These are phyloP conservation scores for Macrophya alboannulata DNA, from an alignment of 2,888 invertebrate genomes.

Conservation along the genomic window DNA sequence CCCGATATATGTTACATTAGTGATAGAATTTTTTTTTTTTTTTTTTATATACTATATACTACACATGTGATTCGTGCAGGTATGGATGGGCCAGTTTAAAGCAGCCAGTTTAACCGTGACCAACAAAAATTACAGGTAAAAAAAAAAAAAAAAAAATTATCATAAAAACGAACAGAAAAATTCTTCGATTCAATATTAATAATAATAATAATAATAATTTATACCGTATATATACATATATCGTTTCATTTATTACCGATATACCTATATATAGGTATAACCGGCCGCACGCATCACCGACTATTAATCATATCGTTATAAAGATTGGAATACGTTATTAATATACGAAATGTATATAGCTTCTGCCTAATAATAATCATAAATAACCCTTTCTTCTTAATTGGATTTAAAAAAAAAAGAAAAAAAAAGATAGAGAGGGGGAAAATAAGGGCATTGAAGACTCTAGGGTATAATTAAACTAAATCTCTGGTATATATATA, in stretches of 20 bases:
- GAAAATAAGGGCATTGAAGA: not conserved
- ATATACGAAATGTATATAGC: not conserved
- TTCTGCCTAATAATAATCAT: not conserved
- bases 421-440: constrained; percentile 55
- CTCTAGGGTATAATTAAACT: not conserved
- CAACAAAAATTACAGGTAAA: constrained; percentile 55
- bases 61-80: constrained; percentile 34
- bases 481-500: not conserved
- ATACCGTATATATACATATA: not conserved
- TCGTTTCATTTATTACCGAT: constrained; percentile 11
- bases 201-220: not conserved
- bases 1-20: not conserved
- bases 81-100: constrained; percentile 56
- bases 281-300: not conserved
- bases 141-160: too few species aligned
- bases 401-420: not conserved
- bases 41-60: not conserved
- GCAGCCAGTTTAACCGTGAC: constrained; percentile 57
- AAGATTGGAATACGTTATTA: not conserved
- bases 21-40: constrained; percentile 8
- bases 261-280: too few species aligned
- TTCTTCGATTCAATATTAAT: too few species aligned
- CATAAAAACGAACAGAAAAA: not conserved
- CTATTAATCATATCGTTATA: not conserved
- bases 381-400: not conserved